Conservation (phyloP, 2,888 invertebrate genomes). For the Phlogophora meticulosa region DNA sequence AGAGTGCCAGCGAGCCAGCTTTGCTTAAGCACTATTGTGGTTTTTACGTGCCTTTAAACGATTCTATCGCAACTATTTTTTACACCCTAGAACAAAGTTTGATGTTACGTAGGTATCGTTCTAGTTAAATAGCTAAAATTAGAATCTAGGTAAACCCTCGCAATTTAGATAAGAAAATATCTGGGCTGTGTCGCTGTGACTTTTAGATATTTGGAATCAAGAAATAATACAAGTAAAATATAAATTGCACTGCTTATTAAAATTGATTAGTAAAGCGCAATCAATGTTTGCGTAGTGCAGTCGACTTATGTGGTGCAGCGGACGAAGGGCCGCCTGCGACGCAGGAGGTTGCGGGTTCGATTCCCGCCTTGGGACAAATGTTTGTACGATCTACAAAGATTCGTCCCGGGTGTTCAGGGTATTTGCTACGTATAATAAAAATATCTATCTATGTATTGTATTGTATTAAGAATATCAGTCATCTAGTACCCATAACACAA, state of each 20-base stretch:
- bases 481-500: no score
- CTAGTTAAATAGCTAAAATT: conserved; percentile 25
- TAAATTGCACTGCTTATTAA: background rate
- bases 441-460: no score
- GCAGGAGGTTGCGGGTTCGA: no score
- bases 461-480: no score
- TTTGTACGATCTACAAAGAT: no score
- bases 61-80: conserved; percentile 57
- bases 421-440: no score
- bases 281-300: no score
- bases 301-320: no score
- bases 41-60: conserved; percentile 58
- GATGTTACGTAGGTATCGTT: conserved; percentile 26
- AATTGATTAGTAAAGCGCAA: no score
- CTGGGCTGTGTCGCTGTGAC: background rate
- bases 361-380: no score
- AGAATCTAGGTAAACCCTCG: conserved; percentile 14
- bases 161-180: conserved; percentile 7
- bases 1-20: conserved; percentile 56
- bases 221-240: background rate
- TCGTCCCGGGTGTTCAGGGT: no score
- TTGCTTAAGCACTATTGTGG: conserved; percentile 58
- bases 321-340: no score
- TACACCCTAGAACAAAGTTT: conserved; percentile 42
- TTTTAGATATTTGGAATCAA: conserved; percentile 1